A percentile compares a stretch with the other conserved stretches of the same genome.
Conservation (phyloP, 92 coral and sea anemone genomes). For the Hydrozoanthus gracilis region DNA sequence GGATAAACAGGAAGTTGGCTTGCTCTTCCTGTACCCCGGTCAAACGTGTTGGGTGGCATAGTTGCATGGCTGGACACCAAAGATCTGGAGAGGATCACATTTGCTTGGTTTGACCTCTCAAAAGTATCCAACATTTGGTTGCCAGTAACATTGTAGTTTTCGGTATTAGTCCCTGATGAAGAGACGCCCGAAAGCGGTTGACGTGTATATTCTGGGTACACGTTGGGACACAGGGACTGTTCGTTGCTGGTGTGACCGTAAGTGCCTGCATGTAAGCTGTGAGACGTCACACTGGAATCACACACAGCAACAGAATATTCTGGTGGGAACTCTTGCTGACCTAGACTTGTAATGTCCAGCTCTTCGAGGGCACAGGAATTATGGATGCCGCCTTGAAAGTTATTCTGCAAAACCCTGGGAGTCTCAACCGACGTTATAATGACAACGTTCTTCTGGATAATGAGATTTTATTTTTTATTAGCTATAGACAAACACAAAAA, state of each 20-base stretch:
- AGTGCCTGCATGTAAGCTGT: neutral
- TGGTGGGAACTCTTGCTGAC: neutral
- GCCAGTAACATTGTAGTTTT: neutral
- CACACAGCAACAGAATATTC: conserved; percentile 2
- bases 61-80: too few relatives aligned
- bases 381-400: neutral
- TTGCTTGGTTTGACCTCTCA: neutral
- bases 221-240: neutral
- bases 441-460: neutral
- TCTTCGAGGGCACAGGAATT: neutral
- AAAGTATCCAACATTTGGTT: neutral
- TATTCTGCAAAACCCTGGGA: neutral
- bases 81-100: neutral
- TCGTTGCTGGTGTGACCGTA: neutral
- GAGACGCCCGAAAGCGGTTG: neutral
- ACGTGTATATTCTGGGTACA: neutral
- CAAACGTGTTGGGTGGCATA: neutral
- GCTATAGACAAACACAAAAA: too few relatives aligned
- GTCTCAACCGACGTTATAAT: neutral
- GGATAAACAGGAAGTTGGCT: neutral
- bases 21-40: neutral
- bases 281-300: neutral
- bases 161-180: neutral
- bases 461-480: too few relatives aligned
- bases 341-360: neutral